Percentiles rank a stretch among this genome's conserved stretches.
phyloP scores from a whole-genome alignment of 2,113 vertebrate genomes.

The Leiothrix lutea region DNA sequence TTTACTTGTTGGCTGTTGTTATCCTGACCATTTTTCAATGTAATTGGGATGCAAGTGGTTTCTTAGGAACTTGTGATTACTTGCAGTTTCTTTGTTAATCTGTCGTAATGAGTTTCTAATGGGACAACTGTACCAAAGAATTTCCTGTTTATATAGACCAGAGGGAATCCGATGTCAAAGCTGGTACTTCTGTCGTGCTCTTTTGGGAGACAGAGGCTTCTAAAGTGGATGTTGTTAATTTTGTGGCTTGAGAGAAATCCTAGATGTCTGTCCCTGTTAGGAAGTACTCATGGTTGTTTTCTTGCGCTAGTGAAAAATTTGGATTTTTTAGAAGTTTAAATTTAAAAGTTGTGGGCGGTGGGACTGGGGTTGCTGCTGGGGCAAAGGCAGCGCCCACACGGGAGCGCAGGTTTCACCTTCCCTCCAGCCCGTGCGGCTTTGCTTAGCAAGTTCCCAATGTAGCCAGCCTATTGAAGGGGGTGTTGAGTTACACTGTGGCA shows the following conservation, averaged over 20 bases:
- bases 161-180: neutral
- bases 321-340: neutral
- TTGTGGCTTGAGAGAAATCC: neutral
- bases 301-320: neutral
- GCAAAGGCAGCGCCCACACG: accelerated
- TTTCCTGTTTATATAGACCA: neutral
- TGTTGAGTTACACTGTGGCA: slow-evolving; percentile 7
- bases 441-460: accelerated
- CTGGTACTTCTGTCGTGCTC: neutral
- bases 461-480: neutral
- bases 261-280: neutral
- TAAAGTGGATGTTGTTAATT: neutral
- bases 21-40: neutral
- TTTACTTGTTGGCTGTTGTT: neutral
- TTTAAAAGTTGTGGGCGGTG: neutral
- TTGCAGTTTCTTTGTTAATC: slow-evolving; percentile 22
- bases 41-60: neutral
- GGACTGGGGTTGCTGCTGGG: neutral
- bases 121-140: neutral
- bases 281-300: neutral
- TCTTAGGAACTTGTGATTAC: neutral
- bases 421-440: neutral
- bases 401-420: neutral
- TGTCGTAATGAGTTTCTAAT: slow-evolving; percentile 6
- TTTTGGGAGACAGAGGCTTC: neutral